Percentiles rank a stretch among this genome's conserved stretches.
These are phyloP conservation scores for Portevinia maculata DNA, from an alignment of 2,888 invertebrate species.

Conservation along the genomic window DNA sequence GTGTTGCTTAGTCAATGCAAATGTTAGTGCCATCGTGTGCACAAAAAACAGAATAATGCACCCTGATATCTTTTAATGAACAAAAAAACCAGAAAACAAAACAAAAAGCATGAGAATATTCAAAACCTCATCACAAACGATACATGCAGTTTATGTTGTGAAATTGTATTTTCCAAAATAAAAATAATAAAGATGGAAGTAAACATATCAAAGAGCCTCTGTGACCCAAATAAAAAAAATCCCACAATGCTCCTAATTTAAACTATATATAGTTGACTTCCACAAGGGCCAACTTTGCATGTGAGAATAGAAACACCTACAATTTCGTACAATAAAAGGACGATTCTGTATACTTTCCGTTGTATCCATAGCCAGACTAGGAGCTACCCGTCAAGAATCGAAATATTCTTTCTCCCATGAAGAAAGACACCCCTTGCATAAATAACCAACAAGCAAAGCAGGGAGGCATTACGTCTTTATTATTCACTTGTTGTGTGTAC, in stretches of 20 bases:
- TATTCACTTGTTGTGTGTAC: conserved; percentile 40
- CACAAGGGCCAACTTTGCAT: background rate
- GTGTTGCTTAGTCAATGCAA: too few relatives aligned
- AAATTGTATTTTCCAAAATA: too few relatives aligned
- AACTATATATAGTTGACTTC: background rate
- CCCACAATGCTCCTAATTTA: background rate
- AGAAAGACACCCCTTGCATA: background rate
- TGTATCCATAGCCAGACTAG: background rate
- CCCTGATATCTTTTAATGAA: too few relatives aligned
- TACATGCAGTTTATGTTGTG: too few relatives aligned
- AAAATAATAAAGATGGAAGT: too few relatives aligned
- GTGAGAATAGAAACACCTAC: conserved; percentile 33
- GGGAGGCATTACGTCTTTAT: conserved; percentile 23
- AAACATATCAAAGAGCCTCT: too few relatives aligned
- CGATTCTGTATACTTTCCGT: conserved; percentile 13
- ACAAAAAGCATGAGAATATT: too few relatives aligned
- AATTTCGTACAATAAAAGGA: conserved; percentile 10
- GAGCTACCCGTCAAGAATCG: conserved; percentile 14
- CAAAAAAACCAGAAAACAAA: too few relatives aligned
- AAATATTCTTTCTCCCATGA: conserved; percentile 12
- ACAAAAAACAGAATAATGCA: too few relatives aligned
- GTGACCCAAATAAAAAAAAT: background rate
- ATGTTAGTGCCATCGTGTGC: too few relatives aligned
- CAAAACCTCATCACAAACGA: too few relatives aligned
- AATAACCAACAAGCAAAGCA: conserved; percentile 2